Evolutionary conservation across 2,113 vertebrate species (phyloP).

Genomic region (Epinephelus moara): DNA sequence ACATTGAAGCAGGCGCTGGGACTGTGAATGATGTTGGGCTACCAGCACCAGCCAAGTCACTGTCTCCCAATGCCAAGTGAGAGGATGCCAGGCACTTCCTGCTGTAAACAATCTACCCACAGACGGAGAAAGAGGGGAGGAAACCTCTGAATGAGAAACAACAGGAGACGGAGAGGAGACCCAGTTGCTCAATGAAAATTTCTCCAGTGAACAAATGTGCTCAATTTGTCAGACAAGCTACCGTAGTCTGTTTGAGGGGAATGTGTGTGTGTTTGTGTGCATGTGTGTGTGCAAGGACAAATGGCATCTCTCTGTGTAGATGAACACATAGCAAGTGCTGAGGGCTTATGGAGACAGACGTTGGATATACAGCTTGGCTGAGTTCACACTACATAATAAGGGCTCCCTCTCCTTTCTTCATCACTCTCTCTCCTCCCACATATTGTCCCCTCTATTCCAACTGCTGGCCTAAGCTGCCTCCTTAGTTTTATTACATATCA

Average conservation of each 20-base stretch:
- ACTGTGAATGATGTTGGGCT: conserved; percentile 79
- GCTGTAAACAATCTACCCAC: conserved; percentile 77
- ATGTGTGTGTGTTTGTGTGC: conserved; percentile 26
- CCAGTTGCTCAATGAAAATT: conserved; percentile 76
- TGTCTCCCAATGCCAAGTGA: conserved; percentile 77
- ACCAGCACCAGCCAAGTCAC: conserved; percentile 77
- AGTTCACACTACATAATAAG: conserved; percentile 66
- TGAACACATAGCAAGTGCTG: conserved; percentile 73
- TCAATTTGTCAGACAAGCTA: conserved; percentile 80
- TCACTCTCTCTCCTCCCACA: conserved; percentile 40
- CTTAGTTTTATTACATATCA: conserved; percentile 35
- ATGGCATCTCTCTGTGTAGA: conserved; percentile 67
- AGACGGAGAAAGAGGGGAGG: conserved; percentile 73
- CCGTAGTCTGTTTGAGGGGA: conserved; percentile 63
- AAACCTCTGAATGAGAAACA: conserved; percentile 75
- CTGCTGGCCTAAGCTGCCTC: conserved; percentile 30
- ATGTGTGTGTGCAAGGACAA: conserved; percentile 55
- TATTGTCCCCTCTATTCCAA: conserved; percentile 41
- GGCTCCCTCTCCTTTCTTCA: conserved; percentile 47
- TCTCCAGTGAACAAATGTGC: conserved; percentile 74
- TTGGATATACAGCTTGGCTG: conserved; percentile 69
- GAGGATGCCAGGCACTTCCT: conserved; percentile 81
- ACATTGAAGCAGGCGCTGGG: conserved; percentile 75
- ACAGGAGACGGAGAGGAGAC: conserved; percentile 68
- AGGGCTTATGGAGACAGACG: conserved; percentile 72